Percentiles rank a stretch among this genome's conserved stretches.
phyloP scores from a whole-genome alignment of 2,888 invertebrate genomes.

The Aphodius granarius region DNA sequence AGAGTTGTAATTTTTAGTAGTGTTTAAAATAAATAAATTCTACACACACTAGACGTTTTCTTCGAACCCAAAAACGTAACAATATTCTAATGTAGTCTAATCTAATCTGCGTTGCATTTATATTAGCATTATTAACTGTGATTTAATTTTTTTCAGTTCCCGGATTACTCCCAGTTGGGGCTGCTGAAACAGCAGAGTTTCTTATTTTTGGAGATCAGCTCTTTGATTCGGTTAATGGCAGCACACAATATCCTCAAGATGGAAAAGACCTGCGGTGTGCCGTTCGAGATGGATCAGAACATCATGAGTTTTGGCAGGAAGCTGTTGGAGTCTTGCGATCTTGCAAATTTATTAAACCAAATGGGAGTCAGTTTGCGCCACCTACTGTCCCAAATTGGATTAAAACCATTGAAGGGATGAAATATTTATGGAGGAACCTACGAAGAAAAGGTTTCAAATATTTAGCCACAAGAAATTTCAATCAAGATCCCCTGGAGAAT shows the following conservation, averaged over 20 bases:
- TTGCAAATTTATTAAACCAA: slow-evolving; percentile 18
- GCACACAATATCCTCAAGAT: too few relatives aligned
- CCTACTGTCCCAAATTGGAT: slow-evolving; percentile 32
- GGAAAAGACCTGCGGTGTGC: slow-evolving; percentile 1
- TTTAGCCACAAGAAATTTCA: slow-evolving; percentile 21
- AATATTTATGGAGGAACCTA: slow-evolving; percentile 26
- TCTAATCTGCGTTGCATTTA: too few relatives aligned
- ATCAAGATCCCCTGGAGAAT: slow-evolving; percentile 35
- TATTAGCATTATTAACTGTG: too few relatives aligned
- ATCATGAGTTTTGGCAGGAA: slow-evolving; percentile 14
- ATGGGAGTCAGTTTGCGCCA: slow-evolving; percentile 18
- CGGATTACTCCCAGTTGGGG: slow-evolving; percentile 17
- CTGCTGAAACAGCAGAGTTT: slow-evolving; percentile 25
- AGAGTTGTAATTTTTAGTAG: too few relatives aligned
- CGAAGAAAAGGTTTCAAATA: slow-evolving; percentile 27
- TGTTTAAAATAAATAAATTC: too few relatives aligned
- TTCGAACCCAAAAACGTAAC: too few relatives aligned
- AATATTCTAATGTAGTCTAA: too few relatives aligned
- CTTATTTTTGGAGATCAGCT: slow-evolving; percentile 23
- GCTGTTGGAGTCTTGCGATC: slow-evolving; percentile 9
- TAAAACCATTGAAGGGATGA: slow-evolving; percentile 27
- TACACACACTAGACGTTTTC: too few relatives aligned
- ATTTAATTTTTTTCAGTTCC: neutral
- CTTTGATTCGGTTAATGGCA: slow-evolving; percentile 19
- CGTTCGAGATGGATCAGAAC: slow-evolving; percentile 4